Evolutionary conservation across 2,113 vertebrate genomes (phyloP), one percentile per base, ranked within the genome.

Genomic region (Pardalotus punctatus): DNA sequence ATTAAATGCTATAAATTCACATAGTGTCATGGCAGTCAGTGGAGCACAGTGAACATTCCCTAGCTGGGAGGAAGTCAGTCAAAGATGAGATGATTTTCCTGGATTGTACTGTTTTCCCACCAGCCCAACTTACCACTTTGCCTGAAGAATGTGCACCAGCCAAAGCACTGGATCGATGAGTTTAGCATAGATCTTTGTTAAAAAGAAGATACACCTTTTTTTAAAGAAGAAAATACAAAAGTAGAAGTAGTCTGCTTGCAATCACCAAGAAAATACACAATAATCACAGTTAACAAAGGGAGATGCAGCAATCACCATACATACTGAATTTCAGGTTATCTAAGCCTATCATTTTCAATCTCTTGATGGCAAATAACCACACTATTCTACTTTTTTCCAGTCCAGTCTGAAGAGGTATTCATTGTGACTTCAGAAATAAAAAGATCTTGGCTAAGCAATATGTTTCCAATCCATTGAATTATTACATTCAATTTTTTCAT

Each of bases 361-460:
- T 82, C 7, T 10, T 6, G 45, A 61, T n/a, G 51, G 86, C 48
- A 79, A 94, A 86, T 8, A 27, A 84, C 65, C 81, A 36, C 19
- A 86, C 33, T 42, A 81, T 81, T 92, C 64, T 33, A 86, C 65
- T 92, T 35, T 51, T 31, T 53, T 76, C 20, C 53, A 91, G 45
- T 45, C 57, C 76, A 90, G 42, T 58, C 61, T 91, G 86, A 94
- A 95, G 79, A 83, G 53, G 61, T 22, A 80, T 56, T 70, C 31
- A 33, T 70, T 6, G 8, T 48, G 74, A 87, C 36, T 86, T 88
- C 69, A 89, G 80, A 77, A 91, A 73, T 24, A 86, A 95, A 94
- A 88, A 58, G 25, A 95, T 81, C 64, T 66, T 73, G 45, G 82
- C 51, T 86, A 95, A 97, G 74, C 40, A 88, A 79, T 93, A 84